A percentile compares a stretch with the other conserved stretches of the same genome.
phyloP scores from a whole-genome alignment of 2,797 vertebrate genomes.

The Poecilia gillii region DNA sequence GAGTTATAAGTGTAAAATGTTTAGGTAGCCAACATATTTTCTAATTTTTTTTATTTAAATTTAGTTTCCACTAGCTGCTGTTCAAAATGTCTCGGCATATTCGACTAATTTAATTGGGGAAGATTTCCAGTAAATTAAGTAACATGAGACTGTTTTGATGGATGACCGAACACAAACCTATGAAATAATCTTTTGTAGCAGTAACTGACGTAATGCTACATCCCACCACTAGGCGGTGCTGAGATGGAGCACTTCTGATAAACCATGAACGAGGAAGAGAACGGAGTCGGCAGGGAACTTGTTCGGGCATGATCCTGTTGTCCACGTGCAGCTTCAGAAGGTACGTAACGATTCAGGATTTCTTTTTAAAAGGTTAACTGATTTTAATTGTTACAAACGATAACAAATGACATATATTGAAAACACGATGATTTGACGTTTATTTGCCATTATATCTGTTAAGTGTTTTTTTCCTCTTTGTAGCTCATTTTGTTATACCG shows the following conservation, averaged over 20 bases:
- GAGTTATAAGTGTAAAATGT: background rate
- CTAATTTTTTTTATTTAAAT: no score
- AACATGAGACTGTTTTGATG: background rate
- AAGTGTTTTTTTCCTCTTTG: background rate
- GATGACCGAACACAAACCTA: background rate
- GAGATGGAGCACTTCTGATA: background rate
- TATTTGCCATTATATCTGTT: background rate
- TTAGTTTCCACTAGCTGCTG: background rate
- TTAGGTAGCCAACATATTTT: no score
- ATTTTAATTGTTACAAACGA: background rate
- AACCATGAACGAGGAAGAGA: slow-evolving; percentile 32
- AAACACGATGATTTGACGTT: background rate
- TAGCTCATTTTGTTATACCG: rapidly evolving
- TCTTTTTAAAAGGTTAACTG: background rate
- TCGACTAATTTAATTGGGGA: background rate
- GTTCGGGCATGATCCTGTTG: slow-evolving; percentile 13
- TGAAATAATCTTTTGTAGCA: background rate
- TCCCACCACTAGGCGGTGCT: slow-evolving; percentile 10
- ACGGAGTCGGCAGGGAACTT: rapidly evolving
- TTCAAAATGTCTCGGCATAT: background rate
- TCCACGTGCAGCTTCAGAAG: slow-evolving; percentile 40
- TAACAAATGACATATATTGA: background rate
- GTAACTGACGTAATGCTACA: background rate
- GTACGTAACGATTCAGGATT: background rate
- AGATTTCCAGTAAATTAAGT: background rate